Percentiles rank a stretch among this genome's conserved stretches.
These are phyloP conservation scores for Sinocyclocheilus rhinocerous DNA, from an alignment of 2,113 vertebrate species.

Conservation along the genomic window DNA sequence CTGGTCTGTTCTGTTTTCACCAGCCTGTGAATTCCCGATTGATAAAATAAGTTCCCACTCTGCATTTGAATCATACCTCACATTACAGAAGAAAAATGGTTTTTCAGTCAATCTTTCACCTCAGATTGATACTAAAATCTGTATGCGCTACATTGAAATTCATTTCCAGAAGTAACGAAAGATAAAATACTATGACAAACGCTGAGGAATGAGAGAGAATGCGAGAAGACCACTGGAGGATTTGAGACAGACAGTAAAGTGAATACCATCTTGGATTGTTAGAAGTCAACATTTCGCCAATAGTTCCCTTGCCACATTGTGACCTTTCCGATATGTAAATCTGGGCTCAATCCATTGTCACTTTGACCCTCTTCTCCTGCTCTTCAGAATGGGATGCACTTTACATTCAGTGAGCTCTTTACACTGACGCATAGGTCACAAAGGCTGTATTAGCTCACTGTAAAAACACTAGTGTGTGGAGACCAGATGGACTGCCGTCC, in stretches of 20 bases:
- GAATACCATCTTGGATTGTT: constrained; percentile 73
- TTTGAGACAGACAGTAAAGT: constrained; percentile 60
- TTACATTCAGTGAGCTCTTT: constrained; percentile 71
- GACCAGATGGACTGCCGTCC: constrained; percentile 28
- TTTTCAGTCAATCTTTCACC: not conserved
- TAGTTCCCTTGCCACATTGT: constrained; percentile 73
- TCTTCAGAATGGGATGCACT: constrained; percentile 58
- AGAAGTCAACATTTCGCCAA: constrained; percentile 74
- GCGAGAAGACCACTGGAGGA: constrained; percentile 67
- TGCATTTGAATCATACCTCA: not conserved
- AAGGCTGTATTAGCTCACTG: constrained; percentile 69
- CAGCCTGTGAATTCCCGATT: not conserved
- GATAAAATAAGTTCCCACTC: not conserved
- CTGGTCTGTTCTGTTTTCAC: not conserved
- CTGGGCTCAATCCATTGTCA: constrained; percentile 74
- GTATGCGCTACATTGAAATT: not conserved
- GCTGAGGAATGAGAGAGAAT: constrained; percentile 24
- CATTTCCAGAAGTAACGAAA: constrained; percentile 41
- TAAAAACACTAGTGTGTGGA: constrained; percentile 66
- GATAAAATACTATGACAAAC: not conserved
- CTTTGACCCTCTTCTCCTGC: constrained; percentile 55
- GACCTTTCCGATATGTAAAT: constrained; percentile 80
- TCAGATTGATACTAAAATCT: not conserved
- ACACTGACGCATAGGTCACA: constrained; percentile 54
- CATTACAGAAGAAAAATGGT: not conserved